phyloP scores from a whole-genome alignment of 1,140 invertebrate genomes.

The Dreissena rostriformis region DNA sequence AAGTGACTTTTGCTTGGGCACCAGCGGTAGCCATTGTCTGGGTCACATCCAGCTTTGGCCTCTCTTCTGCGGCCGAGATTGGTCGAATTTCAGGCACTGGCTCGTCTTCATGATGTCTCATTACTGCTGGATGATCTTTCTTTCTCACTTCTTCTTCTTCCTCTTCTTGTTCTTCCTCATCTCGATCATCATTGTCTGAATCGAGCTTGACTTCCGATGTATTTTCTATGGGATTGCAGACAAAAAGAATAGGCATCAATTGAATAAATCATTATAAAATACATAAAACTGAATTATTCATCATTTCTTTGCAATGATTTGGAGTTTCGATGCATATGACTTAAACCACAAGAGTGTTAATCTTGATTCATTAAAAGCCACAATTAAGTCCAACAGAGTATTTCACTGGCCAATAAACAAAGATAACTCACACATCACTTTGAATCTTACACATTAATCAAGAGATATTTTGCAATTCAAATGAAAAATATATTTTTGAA shows the following conservation, averaged over 20 bases:
- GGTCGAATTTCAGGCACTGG: slow-evolving; percentile 29
- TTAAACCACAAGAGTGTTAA: no score
- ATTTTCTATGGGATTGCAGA: slow-evolving; percentile 1
- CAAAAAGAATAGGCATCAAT: neutral
- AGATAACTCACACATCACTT: no score
- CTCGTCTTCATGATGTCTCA: slow-evolving; percentile 27
- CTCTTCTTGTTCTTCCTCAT: slow-evolving; percentile 38
- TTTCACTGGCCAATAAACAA: no score
- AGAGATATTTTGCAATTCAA: no score
- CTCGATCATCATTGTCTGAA: slow-evolving; percentile 64
- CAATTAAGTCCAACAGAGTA: no score
- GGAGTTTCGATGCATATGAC: no score
- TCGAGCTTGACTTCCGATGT: slow-evolving; percentile 72
- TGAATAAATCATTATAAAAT: no score
- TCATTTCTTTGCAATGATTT: no score
- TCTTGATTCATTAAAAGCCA: no score
- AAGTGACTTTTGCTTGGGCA: slow-evolving; percentile 54
- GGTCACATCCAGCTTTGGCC: slow-evolving; percentile 69
- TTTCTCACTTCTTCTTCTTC: neutral
- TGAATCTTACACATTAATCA: no score
- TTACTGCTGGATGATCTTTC: slow-evolving; percentile 20
- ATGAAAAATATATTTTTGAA: no score
- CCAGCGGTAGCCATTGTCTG: slow-evolving; percentile 63
- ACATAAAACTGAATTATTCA: no score
- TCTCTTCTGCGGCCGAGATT: slow-evolving; percentile 60